Conservation (phyloP, 2,113 vertebrate species). For the Entelurus aequoreus region DNA sequence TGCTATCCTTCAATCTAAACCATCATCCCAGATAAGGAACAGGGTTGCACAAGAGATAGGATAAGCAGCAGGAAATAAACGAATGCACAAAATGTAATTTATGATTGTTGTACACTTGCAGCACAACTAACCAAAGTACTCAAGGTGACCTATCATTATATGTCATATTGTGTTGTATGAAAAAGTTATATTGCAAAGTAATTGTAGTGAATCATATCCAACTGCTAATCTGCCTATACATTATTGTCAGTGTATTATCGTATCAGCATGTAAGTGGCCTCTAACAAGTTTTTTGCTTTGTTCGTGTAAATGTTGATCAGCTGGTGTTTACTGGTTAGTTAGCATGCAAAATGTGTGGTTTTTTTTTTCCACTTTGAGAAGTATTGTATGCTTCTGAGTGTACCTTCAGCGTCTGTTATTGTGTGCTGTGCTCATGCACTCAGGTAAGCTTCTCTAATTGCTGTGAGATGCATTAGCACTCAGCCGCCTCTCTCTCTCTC, state of each 20-base stretch:
- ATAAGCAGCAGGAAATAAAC: too few species aligned
- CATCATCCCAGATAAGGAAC: too few species aligned
- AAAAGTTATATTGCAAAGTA: too few species aligned
- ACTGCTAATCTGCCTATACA: constrained; percentile 8
- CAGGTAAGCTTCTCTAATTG: constrained; percentile 74
- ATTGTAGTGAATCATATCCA: constrained; percentile 5
- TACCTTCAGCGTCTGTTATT: constrained; percentile 40
- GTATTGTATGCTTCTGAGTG: constrained; percentile 34
- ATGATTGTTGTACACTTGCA: too few species aligned
- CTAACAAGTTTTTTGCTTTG: constrained; percentile 26
- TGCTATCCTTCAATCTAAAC: too few species aligned
- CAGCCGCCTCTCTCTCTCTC: constrained; percentile 48
- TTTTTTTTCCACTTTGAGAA: background rate
- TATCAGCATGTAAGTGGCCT: too few species aligned
- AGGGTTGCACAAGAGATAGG: too few species aligned
- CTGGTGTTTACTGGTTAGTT: constrained; percentile 31
- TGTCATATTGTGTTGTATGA: too few species aligned
- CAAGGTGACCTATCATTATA: too few species aligned
- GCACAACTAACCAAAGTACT: too few species aligned
- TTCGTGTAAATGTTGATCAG: constrained; percentile 25
- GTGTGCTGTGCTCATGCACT: constrained; percentile 52
- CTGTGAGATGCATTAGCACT: constrained; percentile 73
- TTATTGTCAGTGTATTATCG: background rate
- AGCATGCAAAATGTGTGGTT: constrained; percentile 21
- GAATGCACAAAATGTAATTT: too few species aligned